Evolutionary conservation across 2,797 vertebrate genomes (phyloP).

Genomic region (Crocodylus rhombifer): DNA sequence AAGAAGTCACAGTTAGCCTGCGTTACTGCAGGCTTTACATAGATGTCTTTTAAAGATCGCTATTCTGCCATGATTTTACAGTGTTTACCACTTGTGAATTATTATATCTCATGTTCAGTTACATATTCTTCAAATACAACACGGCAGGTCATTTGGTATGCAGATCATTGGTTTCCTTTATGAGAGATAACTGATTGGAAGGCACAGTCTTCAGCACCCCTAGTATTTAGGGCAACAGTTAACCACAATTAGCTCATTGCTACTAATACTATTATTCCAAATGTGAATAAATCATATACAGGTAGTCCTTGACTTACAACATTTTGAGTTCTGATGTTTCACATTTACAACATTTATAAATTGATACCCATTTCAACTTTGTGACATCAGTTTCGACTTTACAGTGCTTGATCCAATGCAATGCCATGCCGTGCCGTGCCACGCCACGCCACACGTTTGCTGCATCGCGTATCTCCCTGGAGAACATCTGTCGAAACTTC

Average conservation of each 20-base stretch:
- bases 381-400: no score
- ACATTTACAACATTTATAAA: no score
- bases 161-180: background rate
- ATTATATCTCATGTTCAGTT: background rate
- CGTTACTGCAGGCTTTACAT: background rate
- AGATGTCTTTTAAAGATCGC: background rate
- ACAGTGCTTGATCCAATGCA: no score
- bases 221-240: slow-evolving; percentile 48
- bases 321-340: no score
- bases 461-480: no score
- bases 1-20: no score
- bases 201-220: background rate
- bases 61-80: background rate
- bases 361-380: no score
- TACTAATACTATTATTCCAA: slow-evolving; percentile 45
- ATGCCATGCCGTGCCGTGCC: no score
- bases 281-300: slow-evolving; percentile 37
- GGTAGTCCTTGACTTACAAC: no score
- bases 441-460: no score
- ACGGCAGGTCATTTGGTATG: accelerated
- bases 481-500: no score
- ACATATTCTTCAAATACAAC: background rate
- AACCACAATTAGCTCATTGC: slow-evolving; percentile 41
- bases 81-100: background rate
- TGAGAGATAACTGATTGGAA: slow-evolving; percentile 29